Evolutionary conservation across 2,113 vertebrate species (phyloP).

Genomic region (Enhydra lutris): DNA sequence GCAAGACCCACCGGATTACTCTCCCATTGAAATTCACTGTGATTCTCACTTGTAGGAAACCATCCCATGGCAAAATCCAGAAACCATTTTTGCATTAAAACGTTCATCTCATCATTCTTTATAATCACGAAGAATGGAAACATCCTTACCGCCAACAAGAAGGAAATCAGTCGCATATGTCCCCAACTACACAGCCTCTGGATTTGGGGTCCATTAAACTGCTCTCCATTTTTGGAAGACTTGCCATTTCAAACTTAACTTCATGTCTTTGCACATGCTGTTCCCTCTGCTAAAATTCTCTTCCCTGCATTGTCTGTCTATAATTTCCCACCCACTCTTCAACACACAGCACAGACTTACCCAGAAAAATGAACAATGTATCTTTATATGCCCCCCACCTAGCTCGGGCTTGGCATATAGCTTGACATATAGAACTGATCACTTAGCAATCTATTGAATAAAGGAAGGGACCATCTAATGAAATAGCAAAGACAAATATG

Average conservation of each 20-base stretch:
- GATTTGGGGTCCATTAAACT: neutral
- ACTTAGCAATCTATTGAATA: neutral
- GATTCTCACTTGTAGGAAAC: neutral
- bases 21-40: neutral
- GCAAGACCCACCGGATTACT: neutral
- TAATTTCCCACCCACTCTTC: neutral
- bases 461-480: neutral
- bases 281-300: neutral
- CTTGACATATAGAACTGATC: neutral
- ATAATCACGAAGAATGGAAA: neutral
- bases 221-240: neutral
- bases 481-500: neutral
- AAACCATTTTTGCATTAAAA: neutral
- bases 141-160: neutral
- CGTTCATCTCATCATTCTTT: neutral
- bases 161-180: neutral
- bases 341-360: neutral
- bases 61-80: neutral
- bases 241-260: neutral
- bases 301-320: neutral
- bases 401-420: neutral
- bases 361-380: neutral
- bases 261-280: neutral
- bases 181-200: rapidly evolving
- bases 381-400: neutral